These are phyloP conservation scores for Ryuthela nishihirai DNA, from an alignment of 2,888 invertebrate species.

Conservation along the genomic window DNA sequence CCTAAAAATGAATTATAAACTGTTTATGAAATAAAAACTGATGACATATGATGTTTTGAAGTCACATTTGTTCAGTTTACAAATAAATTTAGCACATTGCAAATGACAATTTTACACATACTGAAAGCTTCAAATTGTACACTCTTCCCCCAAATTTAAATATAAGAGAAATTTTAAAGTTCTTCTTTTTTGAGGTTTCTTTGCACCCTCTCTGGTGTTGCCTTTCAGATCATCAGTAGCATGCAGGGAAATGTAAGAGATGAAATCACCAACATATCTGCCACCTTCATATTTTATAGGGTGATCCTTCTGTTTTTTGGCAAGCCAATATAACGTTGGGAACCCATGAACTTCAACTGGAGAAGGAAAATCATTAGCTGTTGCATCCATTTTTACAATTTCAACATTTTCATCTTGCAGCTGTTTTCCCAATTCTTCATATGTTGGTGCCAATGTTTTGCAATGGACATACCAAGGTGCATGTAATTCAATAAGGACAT, in stretches of 20 bases:
- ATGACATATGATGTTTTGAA: no score
- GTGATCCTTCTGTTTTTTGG: slow-evolving; percentile 71
- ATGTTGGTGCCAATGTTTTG: slow-evolving; percentile 89
- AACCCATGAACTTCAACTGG: slow-evolving; percentile 91
- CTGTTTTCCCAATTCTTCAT: slow-evolving; percentile 88
- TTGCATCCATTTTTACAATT: slow-evolving; percentile 97
- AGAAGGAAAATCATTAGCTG: slow-evolving; percentile 94
- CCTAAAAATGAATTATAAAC: no score
- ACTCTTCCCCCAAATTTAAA: no score
- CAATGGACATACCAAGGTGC: slow-evolving; percentile 99
- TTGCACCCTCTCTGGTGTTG: slow-evolving; percentile 77
- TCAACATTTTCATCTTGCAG: slow-evolving; percentile 78
- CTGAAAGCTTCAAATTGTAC: no score
- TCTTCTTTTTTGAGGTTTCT: slow-evolving; percentile 61
- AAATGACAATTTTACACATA: no score
- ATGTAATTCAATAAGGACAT: slow-evolving; percentile 96
- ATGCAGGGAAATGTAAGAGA: slow-evolving; percentile 90
- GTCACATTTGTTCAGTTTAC: no score
- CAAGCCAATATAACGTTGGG: slow-evolving; percentile 95
- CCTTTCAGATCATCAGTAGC: slow-evolving; percentile 81
- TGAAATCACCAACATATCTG: slow-evolving; percentile 85
- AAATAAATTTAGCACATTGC: no score
- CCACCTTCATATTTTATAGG: slow-evolving; percentile 91
- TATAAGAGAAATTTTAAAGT: no score
- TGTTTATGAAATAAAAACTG: no score